A percentile compares a stretch with the other conserved stretches of the same genome.
Evolutionary conservation across 2,113 vertebrate genomes (phyloP).

Genomic region (Centropus unirufus): DNA sequence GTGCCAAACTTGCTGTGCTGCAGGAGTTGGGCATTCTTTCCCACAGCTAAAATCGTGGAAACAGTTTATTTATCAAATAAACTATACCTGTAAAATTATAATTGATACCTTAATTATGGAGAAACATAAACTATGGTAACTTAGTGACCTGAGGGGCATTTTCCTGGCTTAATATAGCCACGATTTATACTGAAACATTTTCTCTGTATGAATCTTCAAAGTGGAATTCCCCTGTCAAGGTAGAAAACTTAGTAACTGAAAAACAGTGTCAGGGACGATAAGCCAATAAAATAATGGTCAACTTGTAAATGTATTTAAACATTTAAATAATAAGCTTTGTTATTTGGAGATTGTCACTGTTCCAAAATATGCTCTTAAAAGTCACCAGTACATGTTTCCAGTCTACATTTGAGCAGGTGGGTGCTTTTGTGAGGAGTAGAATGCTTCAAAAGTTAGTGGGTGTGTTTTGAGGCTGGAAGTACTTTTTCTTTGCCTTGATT

Average conservation of each 20-base stretch:
- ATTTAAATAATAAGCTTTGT: neutral
- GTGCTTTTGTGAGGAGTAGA: neutral
- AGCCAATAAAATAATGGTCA: neutral
- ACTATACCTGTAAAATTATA: conserved; percentile 45
- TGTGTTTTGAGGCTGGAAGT: neutral
- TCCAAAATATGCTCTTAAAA: neutral
- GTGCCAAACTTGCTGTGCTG: neutral
- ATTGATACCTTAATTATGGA: conserved; percentile 50
- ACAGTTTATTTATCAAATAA: conserved; percentile 58
- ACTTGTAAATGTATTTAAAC: neutral
- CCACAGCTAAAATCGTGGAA: conserved; percentile 39
- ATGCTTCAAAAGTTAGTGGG: neutral
- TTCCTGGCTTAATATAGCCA: conserved; percentile 22
- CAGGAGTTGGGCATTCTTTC: conserved; percentile 27
- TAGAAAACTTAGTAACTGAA: neutral
- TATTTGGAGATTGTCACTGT: neutral
- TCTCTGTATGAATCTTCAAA: neutral
- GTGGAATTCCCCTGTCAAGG: conserved; percentile 15
- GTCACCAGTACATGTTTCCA: neutral
- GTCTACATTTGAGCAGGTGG: neutral
- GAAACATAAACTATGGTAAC: conserved; percentile 10
- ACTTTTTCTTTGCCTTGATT: neutral
- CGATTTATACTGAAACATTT: neutral
- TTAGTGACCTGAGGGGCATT: neutral
- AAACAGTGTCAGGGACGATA: neutral